Evolutionary conservation across 2,113 vertebrate genomes (phyloP).

Genomic region (Pithys albifrons): DNA sequence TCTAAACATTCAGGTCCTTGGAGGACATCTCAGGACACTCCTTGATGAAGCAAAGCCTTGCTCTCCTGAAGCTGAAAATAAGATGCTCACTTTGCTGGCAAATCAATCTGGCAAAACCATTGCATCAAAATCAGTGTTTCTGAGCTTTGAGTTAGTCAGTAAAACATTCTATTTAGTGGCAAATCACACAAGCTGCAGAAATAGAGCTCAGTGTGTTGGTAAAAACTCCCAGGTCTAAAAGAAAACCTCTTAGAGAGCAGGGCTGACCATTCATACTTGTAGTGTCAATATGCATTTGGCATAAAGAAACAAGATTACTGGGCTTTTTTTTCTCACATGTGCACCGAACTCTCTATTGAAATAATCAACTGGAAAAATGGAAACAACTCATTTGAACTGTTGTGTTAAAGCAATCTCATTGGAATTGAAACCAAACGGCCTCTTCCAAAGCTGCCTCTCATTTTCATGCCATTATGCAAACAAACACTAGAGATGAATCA

Average conservation of each 20-base stretch:
- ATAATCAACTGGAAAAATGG: slow-evolving; percentile 44
- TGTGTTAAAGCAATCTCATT: slow-evolving; percentile 29
- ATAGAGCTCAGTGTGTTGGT: neutral
- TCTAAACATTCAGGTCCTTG: neutral
- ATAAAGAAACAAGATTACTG: neutral
- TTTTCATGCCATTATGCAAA: slow-evolving; percentile 63
- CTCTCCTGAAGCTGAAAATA: neutral
- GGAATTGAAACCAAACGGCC: slow-evolving; percentile 30
- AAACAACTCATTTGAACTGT: slow-evolving; percentile 32
- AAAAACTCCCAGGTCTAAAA: neutral
- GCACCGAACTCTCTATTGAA: neutral
- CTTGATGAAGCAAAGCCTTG: neutral
- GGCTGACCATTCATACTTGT: neutral
- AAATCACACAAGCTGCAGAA: neutral
- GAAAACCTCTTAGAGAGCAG: neutral
- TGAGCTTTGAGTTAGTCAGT: neutral
- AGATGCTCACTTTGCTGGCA: neutral
- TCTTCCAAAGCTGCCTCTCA: neutral
- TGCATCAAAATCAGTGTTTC: neutral
- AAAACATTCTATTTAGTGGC: neutral
- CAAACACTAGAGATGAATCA: slow-evolving; percentile 21
- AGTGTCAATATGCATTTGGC: neutral
- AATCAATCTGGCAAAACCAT: neutral
- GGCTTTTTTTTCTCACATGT: neutral
- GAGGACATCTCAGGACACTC: neutral